phyloP scores from a whole-genome alignment of 2,888 invertebrate species.

The Pocota personata region DNA sequence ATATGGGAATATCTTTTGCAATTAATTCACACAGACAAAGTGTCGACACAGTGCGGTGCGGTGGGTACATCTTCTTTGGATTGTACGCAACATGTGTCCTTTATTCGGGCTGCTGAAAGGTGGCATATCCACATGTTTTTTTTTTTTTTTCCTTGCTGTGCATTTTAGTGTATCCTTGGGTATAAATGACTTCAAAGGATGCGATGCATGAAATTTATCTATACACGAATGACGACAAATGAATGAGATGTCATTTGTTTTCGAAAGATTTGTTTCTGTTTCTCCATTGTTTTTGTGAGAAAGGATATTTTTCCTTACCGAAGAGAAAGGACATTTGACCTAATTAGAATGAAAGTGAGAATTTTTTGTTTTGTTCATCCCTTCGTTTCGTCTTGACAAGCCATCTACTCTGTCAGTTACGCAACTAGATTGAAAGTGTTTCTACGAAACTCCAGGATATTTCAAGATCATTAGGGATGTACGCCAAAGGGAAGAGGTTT shows the following conservation, averaged over 20 bases:
- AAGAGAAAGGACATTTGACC: constrained; percentile 61
- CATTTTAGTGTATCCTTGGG: constrained; percentile 34
- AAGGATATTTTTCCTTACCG: not conserved
- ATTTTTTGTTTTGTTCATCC: constrained; percentile 3
- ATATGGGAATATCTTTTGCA: constrained; percentile 42
- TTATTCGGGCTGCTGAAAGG: constrained; percentile 27
- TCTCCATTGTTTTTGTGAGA: not conserved
- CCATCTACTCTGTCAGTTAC: constrained; percentile 38
- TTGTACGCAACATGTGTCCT: constrained; percentile 70
- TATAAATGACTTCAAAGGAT: constrained; percentile 65
- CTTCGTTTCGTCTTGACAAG: not conserved
- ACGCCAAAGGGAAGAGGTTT: not conserved
- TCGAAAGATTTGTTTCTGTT: constrained; percentile 5
- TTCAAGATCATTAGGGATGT: not conserved
- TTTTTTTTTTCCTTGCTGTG: not conserved
- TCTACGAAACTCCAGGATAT: constrained; percentile 26
- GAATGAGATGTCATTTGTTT: constrained; percentile 64
- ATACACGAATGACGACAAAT: constrained; percentile 50
- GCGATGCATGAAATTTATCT: constrained; percentile 65
- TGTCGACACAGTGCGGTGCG: constrained; percentile 32
- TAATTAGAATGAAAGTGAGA: constrained; percentile 64
- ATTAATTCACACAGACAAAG: constrained; percentile 57
- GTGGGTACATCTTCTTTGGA: not conserved
- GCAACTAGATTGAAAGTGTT: constrained; percentile 44
- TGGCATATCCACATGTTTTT: constrained; percentile 42